Evolutionary conservation across 2,888 invertebrate species (phyloP).

Genomic region (Drosophila tripunctata): DNA sequence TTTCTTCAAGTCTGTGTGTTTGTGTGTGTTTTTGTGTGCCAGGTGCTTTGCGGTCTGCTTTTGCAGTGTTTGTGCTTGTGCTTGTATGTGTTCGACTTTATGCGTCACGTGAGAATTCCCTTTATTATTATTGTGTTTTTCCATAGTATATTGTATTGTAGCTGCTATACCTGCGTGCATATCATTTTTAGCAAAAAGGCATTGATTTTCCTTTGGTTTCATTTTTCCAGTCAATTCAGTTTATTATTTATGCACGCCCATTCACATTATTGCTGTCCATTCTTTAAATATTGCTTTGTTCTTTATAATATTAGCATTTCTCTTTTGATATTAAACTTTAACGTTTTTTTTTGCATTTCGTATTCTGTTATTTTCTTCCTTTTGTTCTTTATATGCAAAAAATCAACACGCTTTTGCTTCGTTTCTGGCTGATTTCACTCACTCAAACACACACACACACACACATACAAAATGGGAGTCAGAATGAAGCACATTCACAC

Average conservation of each 20-base stretch:
- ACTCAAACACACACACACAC: conserved; percentile 34
- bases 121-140: conserved; percentile 77
- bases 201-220: conserved; percentile 21
- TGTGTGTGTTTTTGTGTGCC: conserved; percentile 16
- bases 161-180: conserved; percentile 49
- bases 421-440: conserved; percentile 63
- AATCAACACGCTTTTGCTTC: conserved; percentile 50
- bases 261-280: conserved; percentile 6
- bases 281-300: not conserved
- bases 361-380: conserved; percentile 22
- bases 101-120: conserved; percentile 78
- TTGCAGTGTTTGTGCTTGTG: conserved; percentile 22
- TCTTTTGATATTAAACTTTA: conserved; percentile 5
- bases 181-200: conserved; percentile 42
- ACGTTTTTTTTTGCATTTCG: not conserved
- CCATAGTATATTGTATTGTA: conserved; percentile 8
- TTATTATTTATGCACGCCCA: conserved; percentile 25
- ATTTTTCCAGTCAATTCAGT: not conserved
- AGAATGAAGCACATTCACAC: conserved; percentile 19
- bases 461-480: conserved; percentile 14
- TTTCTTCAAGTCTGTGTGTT: not conserved
- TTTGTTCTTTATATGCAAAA: conserved; percentile 28
- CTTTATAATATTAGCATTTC: not conserved
- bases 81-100: conserved; percentile 51
- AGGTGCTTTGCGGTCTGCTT: conserved; percentile 30